These are phyloP conservation scores for Pogonocichla stellata DNA, from an alignment of 2,113 vertebrate genomes.

Conservation along the genomic window DNA sequence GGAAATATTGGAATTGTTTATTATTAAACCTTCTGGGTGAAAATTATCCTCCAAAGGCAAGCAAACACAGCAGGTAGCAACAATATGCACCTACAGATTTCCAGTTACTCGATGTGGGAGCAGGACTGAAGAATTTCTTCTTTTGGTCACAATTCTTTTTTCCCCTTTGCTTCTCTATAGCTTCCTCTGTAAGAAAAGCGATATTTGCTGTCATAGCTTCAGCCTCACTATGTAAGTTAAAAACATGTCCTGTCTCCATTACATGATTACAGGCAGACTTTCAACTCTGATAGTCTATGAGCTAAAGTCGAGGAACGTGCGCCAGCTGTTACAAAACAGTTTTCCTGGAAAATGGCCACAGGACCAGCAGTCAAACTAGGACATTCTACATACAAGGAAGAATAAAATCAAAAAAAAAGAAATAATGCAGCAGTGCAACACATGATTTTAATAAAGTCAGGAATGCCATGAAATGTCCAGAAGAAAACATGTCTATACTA, in stretches of 20 bases:
- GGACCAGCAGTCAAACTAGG: constrained; percentile 71
- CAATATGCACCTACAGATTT: neutral
- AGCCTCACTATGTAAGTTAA: constrained; percentile 6
- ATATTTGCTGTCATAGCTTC: constrained; percentile 30
- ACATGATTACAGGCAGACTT: constrained; percentile 60
- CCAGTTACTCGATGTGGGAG: neutral
- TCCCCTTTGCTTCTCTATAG: neutral
- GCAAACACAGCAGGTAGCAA: constrained; percentile 27
- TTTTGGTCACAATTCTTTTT: neutral
- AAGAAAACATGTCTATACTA: constrained; percentile 59
- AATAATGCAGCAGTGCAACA: constrained; percentile 39
- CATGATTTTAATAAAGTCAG: constrained; percentile 67
- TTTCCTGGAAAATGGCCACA: constrained; percentile 71
- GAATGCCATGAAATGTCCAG: constrained; percentile 64
- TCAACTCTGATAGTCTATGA: constrained; percentile 62
- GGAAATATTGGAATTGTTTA: neutral
- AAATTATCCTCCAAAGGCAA: constrained; percentile 4
- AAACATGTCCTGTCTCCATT: constrained; percentile 49
- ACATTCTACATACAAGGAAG: constrained; percentile 70
- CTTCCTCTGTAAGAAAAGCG: constrained; percentile 8
- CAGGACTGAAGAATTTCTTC: constrained; percentile 21
- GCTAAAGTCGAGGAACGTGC: constrained; percentile 38
- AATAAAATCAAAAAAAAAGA: neutral
- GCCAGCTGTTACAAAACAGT: constrained; percentile 74
- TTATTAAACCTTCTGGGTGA: neutral